These are phyloP conservation scores for Strigamia maritima DNA, from an alignment of 2,888 invertebrate species.

Conservation along the genomic window DNA sequence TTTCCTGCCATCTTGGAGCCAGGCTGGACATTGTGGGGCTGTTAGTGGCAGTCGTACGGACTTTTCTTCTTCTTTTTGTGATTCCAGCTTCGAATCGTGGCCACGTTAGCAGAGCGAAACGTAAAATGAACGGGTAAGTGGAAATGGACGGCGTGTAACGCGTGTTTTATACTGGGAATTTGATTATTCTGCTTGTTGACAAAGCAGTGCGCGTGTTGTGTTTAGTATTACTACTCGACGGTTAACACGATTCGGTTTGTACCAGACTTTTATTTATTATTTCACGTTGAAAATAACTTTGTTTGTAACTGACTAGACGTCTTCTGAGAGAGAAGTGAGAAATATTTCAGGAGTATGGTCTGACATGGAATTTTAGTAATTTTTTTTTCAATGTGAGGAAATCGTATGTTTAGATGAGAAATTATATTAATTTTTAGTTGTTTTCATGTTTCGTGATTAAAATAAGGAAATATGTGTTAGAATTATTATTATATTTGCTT, in stretches of 20 bases:
- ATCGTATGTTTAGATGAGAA: not conserved
- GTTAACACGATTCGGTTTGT: not conserved
- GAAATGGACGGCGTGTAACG: not conserved
- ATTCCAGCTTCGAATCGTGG: not conserved
- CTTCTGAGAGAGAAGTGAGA: not conserved
- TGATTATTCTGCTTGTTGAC: not conserved
- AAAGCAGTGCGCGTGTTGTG: constrained; percentile 3
- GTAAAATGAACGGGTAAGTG: constrained; percentile 20
- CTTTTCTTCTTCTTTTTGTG: constrained; percentile 10
- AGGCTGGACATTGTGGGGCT: constrained; percentile 23
- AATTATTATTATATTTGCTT: no score
- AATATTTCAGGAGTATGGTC: not conserved
- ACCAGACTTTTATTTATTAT: not conserved
- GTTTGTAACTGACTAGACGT: not conserved
- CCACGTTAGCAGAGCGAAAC: not conserved
- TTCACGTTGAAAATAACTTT: constrained; percentile 18
- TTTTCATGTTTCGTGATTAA: no score
- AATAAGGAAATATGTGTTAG: no score
- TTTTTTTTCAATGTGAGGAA: not conserved
- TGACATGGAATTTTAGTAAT: not conserved
- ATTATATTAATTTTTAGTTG: not conserved
- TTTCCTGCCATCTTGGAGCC: constrained; percentile 26
- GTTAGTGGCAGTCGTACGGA: constrained; percentile 10
- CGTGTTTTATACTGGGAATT: not conserved
- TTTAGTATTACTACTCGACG: not conserved